Evolutionary conservation across 2,113 vertebrate species (phyloP).

Genomic region (Pomatostomus ruficeps): DNA sequence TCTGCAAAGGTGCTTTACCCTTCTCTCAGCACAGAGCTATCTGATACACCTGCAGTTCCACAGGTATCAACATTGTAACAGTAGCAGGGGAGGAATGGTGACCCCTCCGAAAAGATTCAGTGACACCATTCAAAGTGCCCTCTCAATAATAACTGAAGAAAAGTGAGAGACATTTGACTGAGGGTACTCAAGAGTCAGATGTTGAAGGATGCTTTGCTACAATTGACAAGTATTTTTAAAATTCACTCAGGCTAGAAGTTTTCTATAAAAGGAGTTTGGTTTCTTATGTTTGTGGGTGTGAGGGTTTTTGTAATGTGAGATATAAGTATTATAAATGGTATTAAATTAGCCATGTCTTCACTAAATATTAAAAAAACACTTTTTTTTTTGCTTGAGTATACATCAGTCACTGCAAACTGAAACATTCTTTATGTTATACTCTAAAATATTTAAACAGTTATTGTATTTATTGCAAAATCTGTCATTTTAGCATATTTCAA

Average conservation of each 20-base stretch:
- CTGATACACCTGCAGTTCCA: background rate
- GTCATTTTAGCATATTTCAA: conserved; percentile 43
- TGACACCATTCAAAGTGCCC: background rate
- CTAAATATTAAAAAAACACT: conserved; percentile 9
- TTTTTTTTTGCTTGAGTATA: conserved; percentile 16
- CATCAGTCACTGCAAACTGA: conserved; percentile 22
- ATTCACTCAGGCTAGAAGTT: background rate
- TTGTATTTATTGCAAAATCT: conserved; percentile 47
- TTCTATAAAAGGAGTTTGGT: background rate
- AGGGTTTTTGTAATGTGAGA: background rate
- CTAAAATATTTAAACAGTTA: conserved; percentile 32
- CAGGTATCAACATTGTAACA: background rate
- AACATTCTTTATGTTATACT: conserved; percentile 38
- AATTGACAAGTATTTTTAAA: background rate
- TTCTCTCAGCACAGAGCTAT: background rate
- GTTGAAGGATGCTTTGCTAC: background rate
- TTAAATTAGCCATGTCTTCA: conserved; percentile 36
- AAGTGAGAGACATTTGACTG: background rate
- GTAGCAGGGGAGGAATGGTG: background rate
- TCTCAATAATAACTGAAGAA: background rate
- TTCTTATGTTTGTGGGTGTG: background rate
- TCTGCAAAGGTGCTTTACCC: background rate
- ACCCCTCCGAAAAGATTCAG: conserved; percentile 5
- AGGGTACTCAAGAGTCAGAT: background rate
- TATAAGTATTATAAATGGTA: conserved; percentile 1